Conservation (phyloP, 92 coral and sea anemone genomes). For the Epizoanthus scotinus region DNA sequence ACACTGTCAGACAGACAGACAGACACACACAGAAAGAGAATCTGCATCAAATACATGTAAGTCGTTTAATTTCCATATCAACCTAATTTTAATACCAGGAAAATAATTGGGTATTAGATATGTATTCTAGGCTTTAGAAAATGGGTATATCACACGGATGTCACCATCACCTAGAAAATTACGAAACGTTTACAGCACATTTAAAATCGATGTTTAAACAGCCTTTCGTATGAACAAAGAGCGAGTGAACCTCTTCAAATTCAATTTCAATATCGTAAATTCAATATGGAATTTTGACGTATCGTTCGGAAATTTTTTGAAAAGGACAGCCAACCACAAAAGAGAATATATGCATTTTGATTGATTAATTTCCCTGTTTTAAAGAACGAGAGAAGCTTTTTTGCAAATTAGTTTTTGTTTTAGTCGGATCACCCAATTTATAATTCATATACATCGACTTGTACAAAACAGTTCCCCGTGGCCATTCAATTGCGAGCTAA, state of each 20-base stretch:
- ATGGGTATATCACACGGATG: not conserved
- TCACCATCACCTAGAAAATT: constrained; percentile 4
- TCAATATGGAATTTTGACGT: constrained; percentile 29
- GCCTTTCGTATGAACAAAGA: constrained; percentile 31
- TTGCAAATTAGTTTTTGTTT: constrained; percentile 23
- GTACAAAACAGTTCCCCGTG: constrained; percentile 79
- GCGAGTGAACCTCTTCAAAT: not conserved
- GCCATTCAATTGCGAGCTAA: constrained; percentile 67
- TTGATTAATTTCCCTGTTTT: not conserved
- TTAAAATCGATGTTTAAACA: constrained; percentile 35
- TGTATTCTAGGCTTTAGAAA: not conserved
- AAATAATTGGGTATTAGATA: too few species aligned
- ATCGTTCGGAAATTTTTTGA: constrained; percentile 2
- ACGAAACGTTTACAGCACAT: constrained; percentile 11
- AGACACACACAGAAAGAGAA: too few species aligned
- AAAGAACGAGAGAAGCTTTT: constrained; percentile 12
- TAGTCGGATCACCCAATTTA: constrained; percentile 56
- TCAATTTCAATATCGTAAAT: constrained; percentile 24
- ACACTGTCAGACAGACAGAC: too few species aligned
- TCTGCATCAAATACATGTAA: too few species aligned
- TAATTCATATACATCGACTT: constrained; percentile 84
- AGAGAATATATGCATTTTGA: not conserved
- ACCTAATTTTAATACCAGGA: too few species aligned
- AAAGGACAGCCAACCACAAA: not conserved
- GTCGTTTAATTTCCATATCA: too few species aligned